phyloP scores from a whole-genome alignment of 1,140 invertebrate genomes.

The Venturia canescens region DNA sequence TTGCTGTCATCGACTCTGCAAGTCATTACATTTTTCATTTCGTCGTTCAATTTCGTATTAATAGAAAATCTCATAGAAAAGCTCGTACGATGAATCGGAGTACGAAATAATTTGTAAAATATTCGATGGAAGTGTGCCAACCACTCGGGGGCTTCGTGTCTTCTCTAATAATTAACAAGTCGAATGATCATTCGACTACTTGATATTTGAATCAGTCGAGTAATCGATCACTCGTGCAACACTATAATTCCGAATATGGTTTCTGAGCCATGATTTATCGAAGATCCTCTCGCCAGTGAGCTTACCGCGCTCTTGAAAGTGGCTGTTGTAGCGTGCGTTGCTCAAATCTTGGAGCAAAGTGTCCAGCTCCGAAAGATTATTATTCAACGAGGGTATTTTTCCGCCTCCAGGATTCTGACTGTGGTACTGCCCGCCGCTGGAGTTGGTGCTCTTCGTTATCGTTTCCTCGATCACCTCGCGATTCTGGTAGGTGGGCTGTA shows the following conservation, averaged over 20 bases:
- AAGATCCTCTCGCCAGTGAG: too few species aligned
- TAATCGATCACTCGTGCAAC: too few species aligned
- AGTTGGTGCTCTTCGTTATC: constrained; percentile 64
- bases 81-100: neutral
- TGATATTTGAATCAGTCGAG: too few species aligned
- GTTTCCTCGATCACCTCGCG: constrained; percentile 80
- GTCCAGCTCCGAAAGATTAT: constrained; percentile 94
- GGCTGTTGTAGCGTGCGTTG: constrained; percentile 84
- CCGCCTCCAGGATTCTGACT: constrained; percentile 54
- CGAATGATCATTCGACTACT: too few species aligned
- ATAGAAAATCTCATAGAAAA: neutral
- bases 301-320: constrained; percentile 70
- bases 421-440: constrained; percentile 26
- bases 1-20: too few species aligned
- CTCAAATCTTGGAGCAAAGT: constrained; percentile 94
- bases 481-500: constrained; percentile 83
- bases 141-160: neutral
- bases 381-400: constrained; percentile 80
- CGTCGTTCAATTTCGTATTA: neutral
- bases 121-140: neutral
- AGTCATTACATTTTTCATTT: too few species aligned
- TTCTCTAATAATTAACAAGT: constrained; percentile 3
- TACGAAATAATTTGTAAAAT: neutral
- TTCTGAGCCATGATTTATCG: too few species aligned
- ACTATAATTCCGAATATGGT: too few species aligned